A percentile compares a stretch with the other conserved stretches of the same genome.
phyloP scores from a whole-genome alignment of 53 echinoderm and acorn worm species.

The Temnopleurus reevesii region DNA sequence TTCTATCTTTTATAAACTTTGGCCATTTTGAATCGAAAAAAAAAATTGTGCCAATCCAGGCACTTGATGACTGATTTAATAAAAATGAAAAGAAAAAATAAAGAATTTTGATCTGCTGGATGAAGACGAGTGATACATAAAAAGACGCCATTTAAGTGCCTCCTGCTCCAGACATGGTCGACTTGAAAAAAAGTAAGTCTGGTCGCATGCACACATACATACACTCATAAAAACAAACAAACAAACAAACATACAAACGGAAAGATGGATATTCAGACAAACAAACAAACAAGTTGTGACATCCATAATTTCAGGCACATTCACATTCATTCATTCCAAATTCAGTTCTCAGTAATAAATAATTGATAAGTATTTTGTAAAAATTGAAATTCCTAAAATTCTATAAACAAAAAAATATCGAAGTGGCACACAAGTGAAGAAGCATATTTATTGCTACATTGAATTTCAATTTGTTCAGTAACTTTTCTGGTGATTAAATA shows the following conservation, averaged over 20 bases:
- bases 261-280: constrained; percentile 26
- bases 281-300: not conserved
- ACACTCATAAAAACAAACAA: constrained; percentile 27
- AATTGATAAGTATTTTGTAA: not conserved
- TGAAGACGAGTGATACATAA: constrained; percentile 10
- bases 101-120: not conserved
- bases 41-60: not conserved
- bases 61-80: not conserved
- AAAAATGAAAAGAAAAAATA: not conserved
- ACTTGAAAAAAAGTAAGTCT: not conserved
- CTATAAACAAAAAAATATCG: not conserved
- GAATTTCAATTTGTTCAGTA: not conserved
- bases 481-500: not conserved
- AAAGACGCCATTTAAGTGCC: constrained; percentile 37
- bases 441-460: not conserved
- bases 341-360: constrained; percentile 44
- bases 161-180: constrained; percentile 4
- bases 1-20: not conserved
- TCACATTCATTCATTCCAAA: constrained; percentile 15
- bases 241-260: constrained; percentile 22
- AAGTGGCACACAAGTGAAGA: not conserved
- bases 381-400: not conserved
- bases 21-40: not conserved
- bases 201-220: constrained; percentile 49
- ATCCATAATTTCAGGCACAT: constrained; percentile 61